Percentiles rank a stretch among this genome's conserved stretches.
Evolutionary conservation across 1,140 invertebrate species (phyloP).

Genomic region (Anastrepha ludens): DNA sequence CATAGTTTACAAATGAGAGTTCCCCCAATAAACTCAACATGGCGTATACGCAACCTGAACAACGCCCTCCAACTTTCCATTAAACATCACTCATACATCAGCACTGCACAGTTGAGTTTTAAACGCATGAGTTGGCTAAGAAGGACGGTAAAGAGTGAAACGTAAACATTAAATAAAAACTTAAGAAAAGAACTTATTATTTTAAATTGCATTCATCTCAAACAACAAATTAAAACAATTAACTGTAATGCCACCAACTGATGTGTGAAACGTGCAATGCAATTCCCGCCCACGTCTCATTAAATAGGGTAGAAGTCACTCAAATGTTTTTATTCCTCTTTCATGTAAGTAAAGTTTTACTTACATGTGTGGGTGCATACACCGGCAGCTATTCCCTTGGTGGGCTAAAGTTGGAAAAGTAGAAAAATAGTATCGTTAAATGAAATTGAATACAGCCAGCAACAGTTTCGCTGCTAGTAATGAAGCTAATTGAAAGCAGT

Average conservation of each 20-base stretch:
- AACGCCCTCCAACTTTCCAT: not conserved
- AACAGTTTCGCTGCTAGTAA: not conserved
- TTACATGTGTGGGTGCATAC: not conserved
- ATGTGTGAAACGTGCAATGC: slow-evolving; percentile 36
- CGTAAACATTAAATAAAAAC: not conserved
- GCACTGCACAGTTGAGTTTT: not conserved
- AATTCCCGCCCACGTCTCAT: not conserved
- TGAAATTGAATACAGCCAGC: slow-evolving; percentile 16
- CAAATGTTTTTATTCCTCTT: not conserved
- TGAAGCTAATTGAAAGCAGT: slow-evolving; percentile 42
- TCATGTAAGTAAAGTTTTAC: not conserved
- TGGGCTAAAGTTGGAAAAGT: not conserved
- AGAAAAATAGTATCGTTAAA: not conserved
- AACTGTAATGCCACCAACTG: slow-evolving; percentile 48
- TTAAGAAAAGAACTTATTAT: not conserved
- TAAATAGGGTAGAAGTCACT: not conserved
- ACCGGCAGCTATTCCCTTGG: not conserved
- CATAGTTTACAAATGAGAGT: not conserved
- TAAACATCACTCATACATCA: slow-evolving; percentile 7
- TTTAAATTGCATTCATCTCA: slow-evolving; percentile 42
- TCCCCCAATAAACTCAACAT: not conserved
- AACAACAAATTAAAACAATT: slow-evolving; percentile 51
- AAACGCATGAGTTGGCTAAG: not conserved
- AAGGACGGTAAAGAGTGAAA: not conserved
- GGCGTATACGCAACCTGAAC: slow-evolving; percentile 1